Evolutionary conservation across 2,888 invertebrate species (phyloP).

Genomic region (Agelastica alni): DNA sequence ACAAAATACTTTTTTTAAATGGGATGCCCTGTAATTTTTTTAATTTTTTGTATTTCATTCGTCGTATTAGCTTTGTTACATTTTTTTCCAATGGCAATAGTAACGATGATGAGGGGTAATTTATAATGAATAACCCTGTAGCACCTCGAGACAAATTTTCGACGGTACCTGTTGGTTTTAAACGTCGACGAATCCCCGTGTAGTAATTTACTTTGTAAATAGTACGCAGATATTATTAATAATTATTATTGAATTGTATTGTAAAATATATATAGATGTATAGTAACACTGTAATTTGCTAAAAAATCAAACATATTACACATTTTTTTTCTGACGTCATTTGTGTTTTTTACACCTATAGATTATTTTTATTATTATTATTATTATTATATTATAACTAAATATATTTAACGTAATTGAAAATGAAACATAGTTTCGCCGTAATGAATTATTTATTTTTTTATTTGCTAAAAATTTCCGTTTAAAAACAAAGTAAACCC

Average conservation of each 20-base stretch:
- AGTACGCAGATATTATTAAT: conserved; percentile 18
- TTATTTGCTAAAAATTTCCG: background rate
- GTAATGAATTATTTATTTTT: background rate
- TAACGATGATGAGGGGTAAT: too few species aligned
- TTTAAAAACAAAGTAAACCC: background rate
- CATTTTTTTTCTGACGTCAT: conserved; percentile 6
- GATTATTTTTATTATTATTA: too few species aligned
- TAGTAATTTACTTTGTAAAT: conserved; percentile 20
- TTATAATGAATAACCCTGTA: too few species aligned
- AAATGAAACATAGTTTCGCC: background rate
- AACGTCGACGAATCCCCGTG: background rate
- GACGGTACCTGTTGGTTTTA: background rate
- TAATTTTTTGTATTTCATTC: too few species aligned
- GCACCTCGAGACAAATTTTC: too few species aligned
- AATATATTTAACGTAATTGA: background rate
- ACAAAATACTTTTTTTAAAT: too few species aligned
- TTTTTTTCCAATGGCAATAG: too few species aligned
- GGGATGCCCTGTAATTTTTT: too few species aligned
- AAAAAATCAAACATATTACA: conserved; percentile 19
- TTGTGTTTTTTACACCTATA: conserved; percentile 17
- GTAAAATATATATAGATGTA: conserved; percentile 23
- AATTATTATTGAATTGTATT: conserved; percentile 21
- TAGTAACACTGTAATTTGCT: conserved; percentile 19
- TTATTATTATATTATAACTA: too few species aligned
- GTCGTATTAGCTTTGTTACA: too few species aligned